Percentiles rank a stretch among this genome's conserved stretches.
Conservation (phyloP, 2,113 vertebrate species). For the Toxostoma redivivum region DNA sequence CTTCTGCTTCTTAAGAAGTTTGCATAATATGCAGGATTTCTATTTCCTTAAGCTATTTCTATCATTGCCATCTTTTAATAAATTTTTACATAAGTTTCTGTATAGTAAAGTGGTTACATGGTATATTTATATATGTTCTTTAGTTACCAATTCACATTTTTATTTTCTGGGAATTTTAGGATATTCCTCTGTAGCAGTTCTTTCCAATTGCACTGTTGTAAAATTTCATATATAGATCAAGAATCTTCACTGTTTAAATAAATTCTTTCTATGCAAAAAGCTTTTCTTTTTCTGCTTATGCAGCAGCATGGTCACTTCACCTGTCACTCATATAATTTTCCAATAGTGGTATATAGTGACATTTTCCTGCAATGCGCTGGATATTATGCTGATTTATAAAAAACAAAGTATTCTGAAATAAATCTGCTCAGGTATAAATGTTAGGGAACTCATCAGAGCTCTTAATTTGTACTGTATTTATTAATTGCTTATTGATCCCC, state of each 20-base stretch:
- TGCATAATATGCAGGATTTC: neutral
- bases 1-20: neutral
- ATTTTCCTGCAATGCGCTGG: neutral
- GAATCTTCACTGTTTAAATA: neutral
- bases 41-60: neutral
- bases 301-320: neutral
- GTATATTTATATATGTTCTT: neutral
- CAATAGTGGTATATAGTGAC: neutral
- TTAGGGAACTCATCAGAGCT: neutral
- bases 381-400: neutral
- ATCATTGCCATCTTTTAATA: neutral
- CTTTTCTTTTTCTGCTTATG: neutral
- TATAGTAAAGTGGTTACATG: neutral
- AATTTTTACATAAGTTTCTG: neutral
- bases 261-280: neutral
- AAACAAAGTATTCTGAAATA: neutral
- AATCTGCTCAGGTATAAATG: neutral
- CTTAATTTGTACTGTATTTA: neutral
- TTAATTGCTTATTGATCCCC: neutral
- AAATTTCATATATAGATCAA: neutral
- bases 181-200: neutral
- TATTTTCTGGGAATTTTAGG: neutral
- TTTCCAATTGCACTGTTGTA: neutral
- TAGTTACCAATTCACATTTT: neutral
- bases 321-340: neutral